Percentiles rank a stretch among this genome's conserved stretches.
phyloP scores from a whole-genome alignment of 2,797 vertebrate genomes.

The Anolis apletophallus region DNA sequence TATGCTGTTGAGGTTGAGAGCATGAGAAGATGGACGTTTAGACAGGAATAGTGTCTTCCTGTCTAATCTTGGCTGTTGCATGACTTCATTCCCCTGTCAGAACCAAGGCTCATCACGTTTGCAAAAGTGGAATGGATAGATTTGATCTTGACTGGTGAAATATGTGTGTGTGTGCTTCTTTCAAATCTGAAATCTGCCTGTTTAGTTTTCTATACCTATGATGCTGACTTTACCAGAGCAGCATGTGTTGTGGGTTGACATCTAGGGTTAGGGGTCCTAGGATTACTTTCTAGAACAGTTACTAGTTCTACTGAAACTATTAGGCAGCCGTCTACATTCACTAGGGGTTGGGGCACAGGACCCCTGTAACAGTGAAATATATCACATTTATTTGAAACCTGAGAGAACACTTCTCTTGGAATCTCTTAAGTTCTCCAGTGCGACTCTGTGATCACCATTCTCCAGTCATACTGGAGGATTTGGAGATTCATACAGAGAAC shows the following conservation, averaged over 20 bases:
- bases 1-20: constrained; percentile 40
- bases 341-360: too few relatives aligned
- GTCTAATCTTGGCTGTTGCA: not conserved
- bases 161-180: not conserved
- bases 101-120: not conserved
- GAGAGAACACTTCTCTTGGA: too few relatives aligned
- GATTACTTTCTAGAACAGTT: too few relatives aligned
- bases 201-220: not conserved
- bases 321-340: too few relatives aligned
- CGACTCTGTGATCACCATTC: too few relatives aligned
- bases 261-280: not conserved
- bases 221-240: not conserved
- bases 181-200: not conserved
- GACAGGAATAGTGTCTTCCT: not conserved
- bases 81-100: not conserved
- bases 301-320: too few relatives aligned
- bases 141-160: not conserved
- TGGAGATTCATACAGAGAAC: too few relatives aligned
- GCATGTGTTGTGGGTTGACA: not conserved
- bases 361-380: too few relatives aligned
- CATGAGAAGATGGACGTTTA: constrained; percentile 2
- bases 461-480: too few relatives aligned
- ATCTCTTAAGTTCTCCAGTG: too few relatives aligned
- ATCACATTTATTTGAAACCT: too few relatives aligned
- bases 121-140: not conserved